These are phyloP conservation scores for Pseudochirops corinnae DNA, from an alignment of 2,797 vertebrate genomes.

Conservation along the genomic window DNA sequence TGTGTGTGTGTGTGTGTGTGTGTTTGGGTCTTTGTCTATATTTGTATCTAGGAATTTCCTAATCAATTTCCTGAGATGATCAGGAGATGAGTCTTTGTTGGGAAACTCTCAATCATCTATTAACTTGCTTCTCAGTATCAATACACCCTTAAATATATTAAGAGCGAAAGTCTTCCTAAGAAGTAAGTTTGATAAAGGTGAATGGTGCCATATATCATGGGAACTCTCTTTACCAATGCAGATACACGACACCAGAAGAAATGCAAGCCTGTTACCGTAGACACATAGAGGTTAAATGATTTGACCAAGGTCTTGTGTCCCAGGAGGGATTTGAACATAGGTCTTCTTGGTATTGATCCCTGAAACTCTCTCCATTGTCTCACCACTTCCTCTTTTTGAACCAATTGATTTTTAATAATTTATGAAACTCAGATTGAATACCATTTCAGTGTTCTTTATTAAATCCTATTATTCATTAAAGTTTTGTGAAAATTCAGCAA, in stretches of 20 bases:
- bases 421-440: background rate
- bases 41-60: background rate
- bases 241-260: background rate
- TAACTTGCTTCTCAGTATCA: background rate
- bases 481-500: background rate
- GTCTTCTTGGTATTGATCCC: background rate
- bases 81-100: background rate
- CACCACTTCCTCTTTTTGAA: constrained; percentile 12
- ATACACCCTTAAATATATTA: background rate
- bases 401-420: background rate
- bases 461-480: background rate
- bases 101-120: background rate
- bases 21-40: background rate
- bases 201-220: background rate
- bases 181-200: background rate
- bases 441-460: constrained; percentile 4
- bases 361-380: background rate
- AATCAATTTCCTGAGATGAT: background rate
- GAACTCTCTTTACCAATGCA: background rate
- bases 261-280: background rate
- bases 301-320: background rate
- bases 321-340: background rate
- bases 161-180: background rate
- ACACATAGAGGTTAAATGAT: background rate
- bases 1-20: background rate